Evolutionary conservation across 2,113 vertebrate genomes (phyloP), one percentile per base, ranked within the genome.

Genomic region (Gulo gulo): DNA sequence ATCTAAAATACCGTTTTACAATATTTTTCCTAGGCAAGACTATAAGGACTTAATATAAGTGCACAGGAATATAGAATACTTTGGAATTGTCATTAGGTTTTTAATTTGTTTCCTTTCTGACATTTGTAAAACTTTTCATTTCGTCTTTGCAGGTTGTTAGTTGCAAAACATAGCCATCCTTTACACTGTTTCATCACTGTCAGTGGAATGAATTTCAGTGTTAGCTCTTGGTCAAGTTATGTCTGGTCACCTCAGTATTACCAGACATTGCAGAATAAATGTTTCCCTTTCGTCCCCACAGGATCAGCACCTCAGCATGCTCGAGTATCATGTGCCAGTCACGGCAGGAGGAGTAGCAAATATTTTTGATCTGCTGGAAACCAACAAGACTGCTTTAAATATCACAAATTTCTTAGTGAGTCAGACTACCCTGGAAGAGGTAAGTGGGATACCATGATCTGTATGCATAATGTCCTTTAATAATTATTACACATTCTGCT

Each of bases 351-450:
- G 99, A 8, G 99, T 99, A 59, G 99, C 99, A 8, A 99, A 99
- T 96, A 99, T 99, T 98, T 99, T 99, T 96, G 98, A 99, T 98
- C 98, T 99, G 96, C 98, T 99, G 95, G 99, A 99, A 98, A 97
- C 99, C 97, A 99, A 99, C 98, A 99, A 99, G 98, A 96, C 98
- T 92, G 89, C 98, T 76, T 99, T 99, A 98, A 99, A 99, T 97
- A 99, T 99, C 98, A 99, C 99, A 97, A 99, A 99, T 98, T 99
- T 99, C 98, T 99, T 99, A 80, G 99, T 99, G 98, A 99, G 99
- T 98, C 99, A 99, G 98, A 99, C 99, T 21, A 99, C 99, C 1
- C 97, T 99, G 97, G 99, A 99, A 98, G 99, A 99, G 99, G 99
- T 99, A 98, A 99, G 99, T 89, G 97, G 85, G 31, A 36, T 45